Conservation (phyloP, 1,140 invertebrate genomes). For the Drepana arcuata region DNA sequence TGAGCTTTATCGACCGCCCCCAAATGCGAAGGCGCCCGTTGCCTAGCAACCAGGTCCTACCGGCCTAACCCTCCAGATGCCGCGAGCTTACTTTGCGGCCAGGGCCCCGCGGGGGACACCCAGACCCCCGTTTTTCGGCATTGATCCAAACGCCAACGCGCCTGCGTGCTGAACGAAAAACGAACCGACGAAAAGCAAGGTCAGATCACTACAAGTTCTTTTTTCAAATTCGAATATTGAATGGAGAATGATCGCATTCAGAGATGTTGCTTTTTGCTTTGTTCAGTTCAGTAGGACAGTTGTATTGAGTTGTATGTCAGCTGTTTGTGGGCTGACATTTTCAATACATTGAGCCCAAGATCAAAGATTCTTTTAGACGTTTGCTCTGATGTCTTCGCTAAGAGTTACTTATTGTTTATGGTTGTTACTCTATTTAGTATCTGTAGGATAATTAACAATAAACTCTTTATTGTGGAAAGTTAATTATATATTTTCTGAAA, state of each 20-base stretch:
- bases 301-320: too few species aligned
- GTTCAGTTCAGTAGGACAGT: conserved; percentile 45
- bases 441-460: too few species aligned
- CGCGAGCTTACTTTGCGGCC: conserved; percentile 59
- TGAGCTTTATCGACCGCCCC: conserved; percentile 47
- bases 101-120: conserved; percentile 36
- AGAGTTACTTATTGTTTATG: too few species aligned
- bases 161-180: conserved; percentile 65
- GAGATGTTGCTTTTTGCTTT: conserved; percentile 35
- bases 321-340: too few species aligned
- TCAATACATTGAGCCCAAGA: too few species aligned
- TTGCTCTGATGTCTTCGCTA: too few species aligned
- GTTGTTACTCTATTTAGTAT: too few species aligned
- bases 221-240: conserved; percentile 65
- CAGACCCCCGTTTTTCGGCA: conserved; percentile 64
- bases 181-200: conserved; percentile 56
- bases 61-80: conserved; percentile 61
- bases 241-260: conserved; percentile 55
- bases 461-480: too few species aligned
- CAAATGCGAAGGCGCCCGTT: conserved; percentile 45
- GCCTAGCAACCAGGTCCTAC: conserved; percentile 45
- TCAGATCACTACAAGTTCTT: conserved; percentile 62
- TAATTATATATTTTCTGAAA: too few species aligned
- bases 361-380: too few species aligned
- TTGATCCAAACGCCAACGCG: conserved; percentile 56